A percentile compares a stretch with the other conserved stretches of the same genome.
phyloP scores from a whole-genome alignment of 2,113 vertebrate genomes.

The Malurus elegans region DNA sequence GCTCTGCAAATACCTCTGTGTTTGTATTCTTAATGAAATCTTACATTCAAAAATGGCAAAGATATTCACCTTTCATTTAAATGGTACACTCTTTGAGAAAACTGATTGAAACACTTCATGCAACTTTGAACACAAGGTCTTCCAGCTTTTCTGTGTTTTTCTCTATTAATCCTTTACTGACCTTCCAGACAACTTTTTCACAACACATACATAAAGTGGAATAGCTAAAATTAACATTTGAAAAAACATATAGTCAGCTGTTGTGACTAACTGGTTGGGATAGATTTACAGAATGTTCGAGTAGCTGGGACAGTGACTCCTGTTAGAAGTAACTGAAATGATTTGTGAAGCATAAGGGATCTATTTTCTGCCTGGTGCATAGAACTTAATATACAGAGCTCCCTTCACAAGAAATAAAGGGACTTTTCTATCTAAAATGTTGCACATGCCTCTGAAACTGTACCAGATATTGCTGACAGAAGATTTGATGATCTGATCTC shows the following conservation, averaged over 20 bases:
- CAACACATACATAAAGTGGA: not conserved
- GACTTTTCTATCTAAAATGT: not conserved
- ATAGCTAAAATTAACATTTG: not conserved
- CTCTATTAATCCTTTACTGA: not conserved
- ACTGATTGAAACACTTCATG: not conserved
- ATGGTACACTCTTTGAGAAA: too few relatives aligned
- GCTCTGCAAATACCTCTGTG: too few relatives aligned
- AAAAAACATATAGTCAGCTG: not conserved
- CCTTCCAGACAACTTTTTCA: not conserved
- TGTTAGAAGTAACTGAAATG: not conserved
- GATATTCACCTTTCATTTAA: too few relatives aligned
- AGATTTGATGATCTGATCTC: not conserved
- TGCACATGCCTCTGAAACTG: not conserved
- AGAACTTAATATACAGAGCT: not conserved
- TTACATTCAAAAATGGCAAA: too few relatives aligned
- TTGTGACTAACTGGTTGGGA: not conserved
- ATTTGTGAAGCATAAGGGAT: not conserved
- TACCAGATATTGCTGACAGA: not conserved
- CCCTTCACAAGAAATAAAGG: not conserved
- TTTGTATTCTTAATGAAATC: too few relatives aligned
- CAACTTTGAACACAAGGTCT: not conserved
- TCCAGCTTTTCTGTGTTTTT: not conserved
- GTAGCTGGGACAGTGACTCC: not conserved
- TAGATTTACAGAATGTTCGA: not conserved
- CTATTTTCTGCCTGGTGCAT: not conserved